Base-by-base conservation (phyloP, 2,888 invertebrate species). In the Ochropleura leucogaster region DNA sequence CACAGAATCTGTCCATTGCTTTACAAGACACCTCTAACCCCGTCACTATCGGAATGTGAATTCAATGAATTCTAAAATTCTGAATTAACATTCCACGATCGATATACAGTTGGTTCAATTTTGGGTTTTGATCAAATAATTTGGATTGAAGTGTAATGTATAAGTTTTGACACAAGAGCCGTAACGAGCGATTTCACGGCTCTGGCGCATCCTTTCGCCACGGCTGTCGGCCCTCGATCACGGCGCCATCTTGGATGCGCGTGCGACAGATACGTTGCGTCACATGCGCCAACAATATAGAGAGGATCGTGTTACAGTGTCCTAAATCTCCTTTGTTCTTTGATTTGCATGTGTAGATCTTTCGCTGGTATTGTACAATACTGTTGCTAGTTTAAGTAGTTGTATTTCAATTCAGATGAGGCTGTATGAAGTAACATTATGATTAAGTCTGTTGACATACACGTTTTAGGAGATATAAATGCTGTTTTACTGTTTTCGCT, bases 141-240 rank as follows among this genome's bases (percentile, higher is more conserved):
- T 78, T 74, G 69, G 68, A 53, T 63, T 73, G 63, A 63, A 60
- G 60, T 74, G 49, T 49, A 42, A 57, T 72, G 69, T 77, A 68
- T 72, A 84, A 86, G 76, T 88, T 85, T 84, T 79, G 83, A 90
- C 89, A 90, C 87, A 90, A 83, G 89, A 89, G 89, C 88, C 90
- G 92, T 94, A 94, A 94, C 94, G 92, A 93, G 92, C 91, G 93
- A 95, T 96, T 96, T 94, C 95, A 95, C 94, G 93, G 92, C 90
- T 90, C 93, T 82, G 87, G 95, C 94, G 94, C 96, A 95, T 96
- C 95, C 94, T 95, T 96, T 96, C 95, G 95, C 92, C 92, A 95
- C 92, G 95, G 94, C 92, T 94, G 95, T 95, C 92, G 90, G 89
- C 91, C 88, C 92, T 93, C 92, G 93, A 94, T 94, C 94, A 93